Evolutionary conservation across 2,113 vertebrate species (phyloP), one percentile per base, ranked within the genome.

Genomic region (Forbesichthys papilliferus): DNA sequence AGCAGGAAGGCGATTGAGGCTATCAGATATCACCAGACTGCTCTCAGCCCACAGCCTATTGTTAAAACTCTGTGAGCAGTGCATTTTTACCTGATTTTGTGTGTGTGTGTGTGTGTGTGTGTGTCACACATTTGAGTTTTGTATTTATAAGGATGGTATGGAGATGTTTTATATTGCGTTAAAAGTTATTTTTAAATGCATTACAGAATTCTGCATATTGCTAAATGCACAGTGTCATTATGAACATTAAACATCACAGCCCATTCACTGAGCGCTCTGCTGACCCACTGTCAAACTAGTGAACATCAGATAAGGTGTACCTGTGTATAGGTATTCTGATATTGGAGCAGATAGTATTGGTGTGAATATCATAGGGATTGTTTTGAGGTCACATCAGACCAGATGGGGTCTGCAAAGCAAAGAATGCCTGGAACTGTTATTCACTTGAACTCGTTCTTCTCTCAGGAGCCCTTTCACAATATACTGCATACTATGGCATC

Each of bases 1-100:
- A 91, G 90, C 87, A 89, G 90, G 88, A 90, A 89, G 85, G 73
- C 78, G 78, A 88, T 81, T 73, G 74, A 90, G 74, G 73, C 82
- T 87, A 87, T 93, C 89, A 83, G 71, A 86, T 93, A 86, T 87
- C 90, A 86, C 68, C 66, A 80, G 74, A 84, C 74, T 75, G 77
- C 72, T 69, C 71, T 75, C 75, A 68, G 66, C 20, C 58, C 60
- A 27, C 61, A 47, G 69, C 60, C 84, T 71, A 70, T 83, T 87
- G 84, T 87, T 75, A 68, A 73, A 18, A 71, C 71, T 68, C 62
- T 27, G 12, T 10, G 9, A 13, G 60, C 27, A 69, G 77, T 49
- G 27, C 11, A 8, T 63, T 47, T 74, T 79, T 75, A 83, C 80
- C 83, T 88, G 73, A 47, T 64, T 69, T 60, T 77, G 3, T 68